phyloP scores from a whole-genome alignment of 1,140 invertebrate species.

The Drosophila setifemur region DNA sequence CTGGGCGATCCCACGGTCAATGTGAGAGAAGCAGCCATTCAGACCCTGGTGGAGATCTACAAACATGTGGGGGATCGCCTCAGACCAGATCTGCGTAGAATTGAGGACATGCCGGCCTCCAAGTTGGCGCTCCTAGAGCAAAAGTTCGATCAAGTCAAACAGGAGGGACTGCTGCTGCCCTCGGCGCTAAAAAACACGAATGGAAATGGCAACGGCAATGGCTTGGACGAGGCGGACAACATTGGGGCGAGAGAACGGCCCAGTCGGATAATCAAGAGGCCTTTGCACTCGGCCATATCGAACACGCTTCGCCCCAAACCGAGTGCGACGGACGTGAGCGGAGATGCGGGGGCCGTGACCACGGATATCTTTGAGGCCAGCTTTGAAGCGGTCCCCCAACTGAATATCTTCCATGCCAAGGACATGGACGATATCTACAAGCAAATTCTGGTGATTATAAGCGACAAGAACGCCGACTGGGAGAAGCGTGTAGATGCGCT shows the following conservation, averaged over 20 bases:
- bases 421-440: slow-evolving; percentile 93
- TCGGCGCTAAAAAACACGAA: slow-evolving; percentile 83
- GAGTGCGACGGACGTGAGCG: slow-evolving; percentile 32
- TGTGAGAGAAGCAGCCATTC: slow-evolving; percentile 93
- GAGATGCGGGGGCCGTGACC: slow-evolving; percentile 92
- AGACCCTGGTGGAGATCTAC: slow-evolving; percentile 94
- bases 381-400: slow-evolving; percentile 92
- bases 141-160: slow-evolving; percentile 94
- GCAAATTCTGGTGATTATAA: slow-evolving; percentile 89
- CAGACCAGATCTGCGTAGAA: slow-evolving; percentile 91
- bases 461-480: slow-evolving; percentile 94
- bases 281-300: slow-evolving; percentile 47
- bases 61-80: slow-evolving; percentile 96
- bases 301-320: slow-evolving; percentile 43
- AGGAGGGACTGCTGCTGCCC: slow-evolving; percentile 90
- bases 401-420: slow-evolving; percentile 91
- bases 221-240: slow-evolving; percentile 73
- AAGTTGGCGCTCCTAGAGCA: slow-evolving; percentile 91
- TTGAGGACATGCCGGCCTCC: slow-evolving; percentile 91
- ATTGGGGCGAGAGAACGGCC: slow-evolving; percentile 56
- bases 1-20: slow-evolving; percentile 94
- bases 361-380: slow-evolving; percentile 93
- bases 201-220: slow-evolving; percentile 51
- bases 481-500: slow-evolving; percentile 95
- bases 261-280: slow-evolving; percentile 76